Conservation (phyloP, 2,888 invertebrate genomes). For the Caenorhabditis sinica region DNA sequence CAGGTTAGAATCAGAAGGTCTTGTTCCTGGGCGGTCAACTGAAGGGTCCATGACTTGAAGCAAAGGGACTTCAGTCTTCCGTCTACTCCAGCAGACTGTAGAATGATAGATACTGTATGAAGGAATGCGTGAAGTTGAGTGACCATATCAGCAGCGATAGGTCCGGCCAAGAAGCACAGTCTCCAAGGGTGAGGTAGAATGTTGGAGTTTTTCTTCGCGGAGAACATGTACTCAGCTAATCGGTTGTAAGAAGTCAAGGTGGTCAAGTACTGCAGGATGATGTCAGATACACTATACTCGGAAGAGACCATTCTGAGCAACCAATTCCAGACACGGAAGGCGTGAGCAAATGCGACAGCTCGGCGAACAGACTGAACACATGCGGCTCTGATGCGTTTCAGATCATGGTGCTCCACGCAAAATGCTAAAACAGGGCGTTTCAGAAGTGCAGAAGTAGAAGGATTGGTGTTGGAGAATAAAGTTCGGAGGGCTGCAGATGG, state of each 20-base stretch:
- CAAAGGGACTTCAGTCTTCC: constrained; percentile 78
- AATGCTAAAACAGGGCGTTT: constrained; percentile 92
- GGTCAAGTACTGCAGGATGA: constrained; percentile 88
- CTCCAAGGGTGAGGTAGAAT: constrained; percentile 82
- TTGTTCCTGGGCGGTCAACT: constrained; percentile 82
- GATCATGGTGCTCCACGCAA: constrained; percentile 86
- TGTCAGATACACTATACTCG: constrained; percentile 90
- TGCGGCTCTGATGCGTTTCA: constrained; percentile 88
- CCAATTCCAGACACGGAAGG: constrained; percentile 92
- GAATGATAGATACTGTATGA: constrained; percentile 79
- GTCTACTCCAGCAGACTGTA: constrained; percentile 79
- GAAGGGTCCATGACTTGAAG: constrained; percentile 83
- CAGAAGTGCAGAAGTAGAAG: constrained; percentile 84
- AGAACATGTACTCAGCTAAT: constrained; percentile 64
- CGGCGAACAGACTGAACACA: constrained; percentile 92
- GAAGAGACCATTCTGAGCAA: constrained; percentile 87
- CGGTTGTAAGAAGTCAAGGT: constrained; percentile 78
- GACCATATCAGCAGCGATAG: constrained; percentile 78
- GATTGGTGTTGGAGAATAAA: constrained; percentile 70
- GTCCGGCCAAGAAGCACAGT: constrained; percentile 80
- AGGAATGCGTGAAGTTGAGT: constrained; percentile 81
- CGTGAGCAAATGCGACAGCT: constrained; percentile 84
- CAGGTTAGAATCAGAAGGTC: constrained; percentile 81
- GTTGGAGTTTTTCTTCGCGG: constrained; percentile 54
- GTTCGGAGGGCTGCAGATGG: constrained; percentile 77